Conservation (phyloP, 2,797 vertebrate genomes). For the Numenius phaeopus region DNA sequence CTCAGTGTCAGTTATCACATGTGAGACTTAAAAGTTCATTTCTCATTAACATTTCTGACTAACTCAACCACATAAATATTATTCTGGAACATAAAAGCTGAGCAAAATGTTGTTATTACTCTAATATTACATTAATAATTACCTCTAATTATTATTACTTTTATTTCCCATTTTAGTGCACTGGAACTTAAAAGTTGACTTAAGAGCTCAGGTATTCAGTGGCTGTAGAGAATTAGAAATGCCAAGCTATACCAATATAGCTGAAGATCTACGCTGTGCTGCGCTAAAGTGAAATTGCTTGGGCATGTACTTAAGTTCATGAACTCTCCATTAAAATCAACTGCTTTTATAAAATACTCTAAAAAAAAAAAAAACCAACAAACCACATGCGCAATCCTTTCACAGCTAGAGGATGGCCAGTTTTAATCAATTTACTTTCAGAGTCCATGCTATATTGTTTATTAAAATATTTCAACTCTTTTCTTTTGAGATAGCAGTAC, state of each 20-base stretch:
- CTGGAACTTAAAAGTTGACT: neutral
- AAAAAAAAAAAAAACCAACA: neutral
- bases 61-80: neutral
- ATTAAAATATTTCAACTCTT: neutral
- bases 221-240: neutral
- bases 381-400: neutral
- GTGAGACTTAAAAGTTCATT: neutral
- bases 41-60: neutral
- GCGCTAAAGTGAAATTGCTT: neutral
- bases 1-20: neutral
- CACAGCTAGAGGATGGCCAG: neutral
- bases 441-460: neutral
- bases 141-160: neutral
- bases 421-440: neutral
- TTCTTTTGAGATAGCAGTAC: neutral
- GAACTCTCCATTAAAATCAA: neutral
- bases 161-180: neutral
- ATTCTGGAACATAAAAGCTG: neutral
- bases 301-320: accelerated
- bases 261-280: neutral
- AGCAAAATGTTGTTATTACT: neutral
- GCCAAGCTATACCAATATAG: neutral
- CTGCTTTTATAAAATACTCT: neutral
- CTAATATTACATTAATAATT: neutral
- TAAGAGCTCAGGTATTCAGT: neutral